Percentiles rank a stretch among this genome's conserved stretches.
phyloP scores from a whole-genome alignment of 2,888 invertebrate species.

The Malacosoma neustria region DNA sequence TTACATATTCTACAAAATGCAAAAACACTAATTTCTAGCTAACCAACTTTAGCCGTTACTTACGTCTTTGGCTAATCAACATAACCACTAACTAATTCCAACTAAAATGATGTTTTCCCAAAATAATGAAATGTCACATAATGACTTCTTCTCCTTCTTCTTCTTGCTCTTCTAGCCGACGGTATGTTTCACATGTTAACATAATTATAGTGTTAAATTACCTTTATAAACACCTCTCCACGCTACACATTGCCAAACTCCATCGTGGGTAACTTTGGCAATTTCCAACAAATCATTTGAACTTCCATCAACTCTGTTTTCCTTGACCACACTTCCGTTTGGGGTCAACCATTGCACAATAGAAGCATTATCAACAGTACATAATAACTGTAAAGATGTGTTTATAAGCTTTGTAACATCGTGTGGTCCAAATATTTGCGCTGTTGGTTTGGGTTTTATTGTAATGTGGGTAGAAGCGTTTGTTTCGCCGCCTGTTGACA shows the following conservation, averaged over 20 bases:
- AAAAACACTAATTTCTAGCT: no score
- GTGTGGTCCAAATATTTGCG: slow-evolving; percentile 48
- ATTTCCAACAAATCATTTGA: slow-evolving; percentile 31
- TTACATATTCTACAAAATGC: no score
- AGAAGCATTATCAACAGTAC: slow-evolving; percentile 37
- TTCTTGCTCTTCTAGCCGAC: no score
- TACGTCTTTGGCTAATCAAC: no score
- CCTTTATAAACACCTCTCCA: slow-evolving; percentile 28
- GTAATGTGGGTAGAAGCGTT: slow-evolving; percentile 31
- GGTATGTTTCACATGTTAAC: no score
- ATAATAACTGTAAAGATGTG: slow-evolving; percentile 31
- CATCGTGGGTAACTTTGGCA: slow-evolving; percentile 32
- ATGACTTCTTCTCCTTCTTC: no score
- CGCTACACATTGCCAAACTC: slow-evolving; percentile 43
- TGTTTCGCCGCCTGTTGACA: slow-evolving; percentile 43
- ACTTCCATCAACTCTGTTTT: slow-evolving; percentile 20
- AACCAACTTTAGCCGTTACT: no score
- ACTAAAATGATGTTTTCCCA: no score
- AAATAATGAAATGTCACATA: no score
- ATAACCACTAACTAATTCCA: no score
- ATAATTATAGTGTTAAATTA: no score
- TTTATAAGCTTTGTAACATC: slow-evolving; percentile 23
- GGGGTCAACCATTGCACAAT: slow-evolving; percentile 34
- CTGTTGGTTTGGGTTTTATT: slow-evolving; percentile 31
- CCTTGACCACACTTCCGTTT: slow-evolving; percentile 20